Conservation (phyloP, 2,797 vertebrate genomes). For the Enteromius anoplus region DNA sequence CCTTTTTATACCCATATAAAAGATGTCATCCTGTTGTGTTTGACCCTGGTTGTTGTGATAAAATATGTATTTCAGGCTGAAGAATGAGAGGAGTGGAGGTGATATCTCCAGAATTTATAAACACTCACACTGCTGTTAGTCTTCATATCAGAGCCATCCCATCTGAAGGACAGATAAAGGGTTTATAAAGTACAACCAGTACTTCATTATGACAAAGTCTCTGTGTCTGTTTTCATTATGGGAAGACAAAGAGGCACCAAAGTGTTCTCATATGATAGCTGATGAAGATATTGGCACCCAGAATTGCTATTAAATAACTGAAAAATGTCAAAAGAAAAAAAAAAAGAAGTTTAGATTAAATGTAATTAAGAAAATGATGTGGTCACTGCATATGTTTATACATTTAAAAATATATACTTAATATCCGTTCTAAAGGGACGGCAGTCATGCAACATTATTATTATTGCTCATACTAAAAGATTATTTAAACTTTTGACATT, state of each 20-base stretch:
- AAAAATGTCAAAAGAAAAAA: neutral
- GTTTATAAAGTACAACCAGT: neutral
- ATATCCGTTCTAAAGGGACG: neutral
- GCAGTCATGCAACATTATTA: neutral
- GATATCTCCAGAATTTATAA: neutral
- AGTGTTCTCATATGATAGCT: neutral
- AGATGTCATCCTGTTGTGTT: neutral
- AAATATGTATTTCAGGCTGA: neutral
- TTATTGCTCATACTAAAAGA: neutral
- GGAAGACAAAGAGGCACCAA: neutral
- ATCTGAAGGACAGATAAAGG: slow-evolving; percentile 14
- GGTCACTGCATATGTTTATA: neutral
- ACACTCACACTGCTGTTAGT: neutral
- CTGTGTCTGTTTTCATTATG: neutral
- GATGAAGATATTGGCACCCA: neutral
- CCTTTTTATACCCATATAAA: neutral
- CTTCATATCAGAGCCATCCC: slow-evolving; percentile 10
- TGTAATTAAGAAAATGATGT: neutral
- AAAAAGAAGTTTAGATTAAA: no score
- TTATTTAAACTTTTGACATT: neutral
- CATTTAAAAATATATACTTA: neutral
- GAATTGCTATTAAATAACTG: neutral
- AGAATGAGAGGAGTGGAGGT: neutral
- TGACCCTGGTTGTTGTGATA: slow-evolving; percentile 15
- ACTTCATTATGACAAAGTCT: slow-evolving; percentile 2